These are phyloP conservation scores for Cervus canadensis DNA, from an alignment of 2,113 vertebrate genomes.

Conservation along the genomic window DNA sequence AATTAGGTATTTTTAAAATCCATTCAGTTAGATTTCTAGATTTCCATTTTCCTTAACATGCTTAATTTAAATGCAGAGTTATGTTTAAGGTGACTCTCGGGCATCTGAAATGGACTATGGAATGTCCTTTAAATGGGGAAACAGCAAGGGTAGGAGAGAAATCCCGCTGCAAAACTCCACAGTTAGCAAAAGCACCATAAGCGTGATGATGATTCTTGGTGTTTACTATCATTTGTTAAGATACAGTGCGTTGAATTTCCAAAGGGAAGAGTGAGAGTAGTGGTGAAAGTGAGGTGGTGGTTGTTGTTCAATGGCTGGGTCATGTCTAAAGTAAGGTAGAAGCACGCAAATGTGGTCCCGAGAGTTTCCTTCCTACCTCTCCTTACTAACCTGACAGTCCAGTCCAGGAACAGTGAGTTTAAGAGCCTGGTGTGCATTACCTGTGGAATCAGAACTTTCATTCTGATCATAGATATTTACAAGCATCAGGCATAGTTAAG, in stretches of 20 bases:
- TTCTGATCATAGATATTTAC: neutral
- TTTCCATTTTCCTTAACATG: neutral
- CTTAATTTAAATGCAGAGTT: conserved; percentile 37
- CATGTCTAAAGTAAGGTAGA: neutral
- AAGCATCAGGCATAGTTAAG: neutral
- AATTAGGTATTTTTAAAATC: conserved; percentile 16
- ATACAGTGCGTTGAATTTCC: neutral
- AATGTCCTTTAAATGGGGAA: conserved; percentile 16
- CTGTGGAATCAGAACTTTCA: neutral
- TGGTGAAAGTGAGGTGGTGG: neutral
- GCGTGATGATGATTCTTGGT: neutral
- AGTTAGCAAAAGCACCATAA: neutral
- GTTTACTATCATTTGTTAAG: neutral
- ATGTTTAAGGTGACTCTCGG: neutral
- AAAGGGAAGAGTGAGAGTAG: neutral
- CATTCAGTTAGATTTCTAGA: neutral
- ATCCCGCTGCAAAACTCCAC: neutral
- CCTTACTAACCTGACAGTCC: neutral
- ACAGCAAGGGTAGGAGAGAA: neutral
- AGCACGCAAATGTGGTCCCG: neutral
- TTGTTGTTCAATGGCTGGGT: neutral
- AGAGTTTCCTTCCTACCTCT: neutral
- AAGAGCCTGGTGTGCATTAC: neutral
- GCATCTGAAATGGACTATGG: neutral
- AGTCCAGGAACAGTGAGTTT: neutral